Evolutionary conservation across 2,888 invertebrate species (phyloP).

Genomic region (Hipparchia semele): DNA sequence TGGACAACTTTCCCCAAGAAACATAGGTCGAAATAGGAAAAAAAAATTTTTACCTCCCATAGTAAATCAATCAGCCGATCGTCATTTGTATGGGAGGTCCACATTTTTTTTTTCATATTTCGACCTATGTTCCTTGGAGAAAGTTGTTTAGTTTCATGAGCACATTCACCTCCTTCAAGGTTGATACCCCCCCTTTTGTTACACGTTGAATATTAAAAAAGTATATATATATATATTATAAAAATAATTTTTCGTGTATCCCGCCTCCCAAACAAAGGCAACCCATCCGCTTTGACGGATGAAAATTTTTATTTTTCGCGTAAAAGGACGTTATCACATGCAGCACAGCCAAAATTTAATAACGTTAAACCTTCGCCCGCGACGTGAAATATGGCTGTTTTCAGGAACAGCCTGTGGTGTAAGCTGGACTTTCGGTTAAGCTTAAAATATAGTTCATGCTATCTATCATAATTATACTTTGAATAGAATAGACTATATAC

Average conservation of each 20-base stretch:
- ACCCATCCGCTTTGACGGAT: slow-evolving; percentile 31
- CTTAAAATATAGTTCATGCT: slow-evolving; percentile 17
- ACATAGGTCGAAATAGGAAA: too few species aligned
- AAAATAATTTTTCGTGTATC: background rate
- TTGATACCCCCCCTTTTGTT: too few species aligned
- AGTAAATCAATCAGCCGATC: too few species aligned
- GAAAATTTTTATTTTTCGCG: slow-evolving; percentile 31
- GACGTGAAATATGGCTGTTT: slow-evolving; percentile 36
- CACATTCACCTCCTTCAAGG: too few species aligned
- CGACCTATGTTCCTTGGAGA: too few species aligned
- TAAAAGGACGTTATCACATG: slow-evolving; percentile 31
- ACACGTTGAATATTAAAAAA: too few species aligned
- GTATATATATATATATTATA: background rate
- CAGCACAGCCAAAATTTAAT: slow-evolving; percentile 38
- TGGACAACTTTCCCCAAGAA: too few species aligned
- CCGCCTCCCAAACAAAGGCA: background rate
- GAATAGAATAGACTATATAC: background rate
- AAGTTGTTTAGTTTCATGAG: too few species aligned
- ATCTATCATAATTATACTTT: slow-evolving; percentile 15
- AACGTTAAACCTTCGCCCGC: slow-evolving; percentile 32
- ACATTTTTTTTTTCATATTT: too few species aligned
- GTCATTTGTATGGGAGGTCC: too few species aligned
- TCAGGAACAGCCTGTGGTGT: slow-evolving; percentile 22
- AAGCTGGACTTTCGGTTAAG: slow-evolving; percentile 31
- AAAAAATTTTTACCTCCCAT: too few species aligned